These are phyloP conservation scores for Ceraclea dissimilis DNA, from an alignment of 2,888 invertebrate genomes.

Conservation along the genomic window DNA sequence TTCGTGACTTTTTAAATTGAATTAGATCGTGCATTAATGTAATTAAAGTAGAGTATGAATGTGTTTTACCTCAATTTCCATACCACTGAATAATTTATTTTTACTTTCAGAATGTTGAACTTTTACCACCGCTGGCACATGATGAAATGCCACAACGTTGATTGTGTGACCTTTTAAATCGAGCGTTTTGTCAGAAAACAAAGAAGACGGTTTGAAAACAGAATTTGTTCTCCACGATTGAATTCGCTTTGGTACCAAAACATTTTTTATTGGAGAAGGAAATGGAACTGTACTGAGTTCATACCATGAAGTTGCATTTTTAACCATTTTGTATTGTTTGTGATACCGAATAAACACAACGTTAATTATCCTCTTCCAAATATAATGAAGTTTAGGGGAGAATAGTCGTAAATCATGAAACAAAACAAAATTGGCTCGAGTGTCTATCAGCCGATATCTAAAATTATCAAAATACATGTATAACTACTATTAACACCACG, in stretches of 20 bases:
- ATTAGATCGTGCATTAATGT: too few relatives aligned
- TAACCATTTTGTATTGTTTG: slow-evolving; percentile 22
- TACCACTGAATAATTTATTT: slow-evolving; percentile 47
- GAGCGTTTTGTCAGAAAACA: slow-evolving; percentile 53
- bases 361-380: slow-evolving; percentile 73
- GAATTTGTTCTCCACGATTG: slow-evolving; percentile 60
- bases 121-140: slow-evolving; percentile 57
- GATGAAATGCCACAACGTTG: slow-evolving; percentile 58
- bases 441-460: slow-evolving; percentile 62
- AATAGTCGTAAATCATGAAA: slow-evolving; percentile 64
- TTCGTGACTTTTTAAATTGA: too few relatives aligned
- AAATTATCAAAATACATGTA: too few relatives aligned
- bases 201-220: slow-evolving; percentile 45
- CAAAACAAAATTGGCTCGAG: slow-evolving; percentile 62
- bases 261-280: slow-evolving; percentile 51
- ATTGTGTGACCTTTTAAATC: slow-evolving; percentile 52
- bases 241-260: slow-evolving; percentile 54
- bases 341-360: slow-evolving; percentile 62
- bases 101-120: slow-evolving; percentile 37
- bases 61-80: slow-evolving; percentile 59
- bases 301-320: slow-evolving; percentile 49
- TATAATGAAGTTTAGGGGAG: slow-evolving; percentile 54
- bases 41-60: too few relatives aligned
- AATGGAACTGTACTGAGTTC: slow-evolving; percentile 68
- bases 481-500: too few relatives aligned